Percentiles rank a stretch among this genome's conserved stretches.
phyloP scores from a whole-genome alignment of 2,797 vertebrate genomes.

The Nasua narica region DNA sequence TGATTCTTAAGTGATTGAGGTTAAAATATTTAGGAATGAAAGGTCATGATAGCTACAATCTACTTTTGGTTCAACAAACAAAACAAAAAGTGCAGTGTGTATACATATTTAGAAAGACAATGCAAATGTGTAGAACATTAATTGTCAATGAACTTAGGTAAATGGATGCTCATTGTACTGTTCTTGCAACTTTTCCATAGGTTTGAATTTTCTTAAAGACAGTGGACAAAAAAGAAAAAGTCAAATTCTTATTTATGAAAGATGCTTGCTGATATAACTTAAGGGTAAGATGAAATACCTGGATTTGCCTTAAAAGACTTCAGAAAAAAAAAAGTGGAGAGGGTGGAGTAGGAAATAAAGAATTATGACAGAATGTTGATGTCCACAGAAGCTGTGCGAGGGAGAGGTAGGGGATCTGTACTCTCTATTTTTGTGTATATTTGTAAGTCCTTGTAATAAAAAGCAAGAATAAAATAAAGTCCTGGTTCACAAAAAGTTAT shows the following conservation, averaged over 20 bases:
- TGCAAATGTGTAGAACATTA: background rate
- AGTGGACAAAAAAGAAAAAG: background rate
- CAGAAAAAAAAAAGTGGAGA: background rate
- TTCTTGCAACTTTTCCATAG: background rate
- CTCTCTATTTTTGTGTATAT: background rate
- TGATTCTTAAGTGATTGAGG: background rate
- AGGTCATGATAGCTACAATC: background rate
- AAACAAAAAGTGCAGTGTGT: background rate
- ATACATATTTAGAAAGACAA: background rate
- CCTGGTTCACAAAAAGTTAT: background rate
- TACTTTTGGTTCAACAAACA: background rate
- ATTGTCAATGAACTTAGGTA: background rate
- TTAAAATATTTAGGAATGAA: background rate
- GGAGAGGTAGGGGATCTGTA: background rate
- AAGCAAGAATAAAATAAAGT: background rate
- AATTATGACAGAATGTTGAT: background rate
- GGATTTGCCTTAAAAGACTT: background rate
- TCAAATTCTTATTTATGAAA: constrained; percentile 23
- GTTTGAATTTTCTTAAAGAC: background rate
- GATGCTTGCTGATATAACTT: background rate
- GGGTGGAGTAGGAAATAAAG: background rate
- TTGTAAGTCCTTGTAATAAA: background rate
- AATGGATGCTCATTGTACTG: background rate
- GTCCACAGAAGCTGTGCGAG: background rate
- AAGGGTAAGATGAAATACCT: background rate